Conservation (phyloP, 2,797 vertebrate genomes). For the Halcyon badia region DNA sequence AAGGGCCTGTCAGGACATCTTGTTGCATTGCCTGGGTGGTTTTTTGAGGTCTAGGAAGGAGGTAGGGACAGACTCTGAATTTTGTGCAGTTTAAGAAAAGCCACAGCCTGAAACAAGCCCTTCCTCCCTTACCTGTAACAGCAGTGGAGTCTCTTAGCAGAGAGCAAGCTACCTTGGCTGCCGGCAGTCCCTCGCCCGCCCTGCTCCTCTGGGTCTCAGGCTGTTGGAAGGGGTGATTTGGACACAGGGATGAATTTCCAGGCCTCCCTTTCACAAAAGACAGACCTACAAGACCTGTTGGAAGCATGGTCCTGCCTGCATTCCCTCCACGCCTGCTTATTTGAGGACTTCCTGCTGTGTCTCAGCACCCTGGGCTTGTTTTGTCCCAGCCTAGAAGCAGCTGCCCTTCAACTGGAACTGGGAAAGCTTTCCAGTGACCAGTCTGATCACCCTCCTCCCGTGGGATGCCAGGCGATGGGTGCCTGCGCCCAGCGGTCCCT, state of each 20-base stretch:
- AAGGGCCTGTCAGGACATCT: neutral
- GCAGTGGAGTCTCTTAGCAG: fast-evolving
- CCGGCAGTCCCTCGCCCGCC: neutral
- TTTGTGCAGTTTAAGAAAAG: neutral
- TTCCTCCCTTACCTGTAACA: neutral
- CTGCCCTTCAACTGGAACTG: neutral
- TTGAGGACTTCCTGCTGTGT: fast-evolving
- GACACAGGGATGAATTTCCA: neutral
- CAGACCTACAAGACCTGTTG: neutral
- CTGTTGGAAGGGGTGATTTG: neutral
- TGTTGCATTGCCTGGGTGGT: neutral
- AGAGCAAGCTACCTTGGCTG: fast-evolving
- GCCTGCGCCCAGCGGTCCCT: too few relatives aligned
- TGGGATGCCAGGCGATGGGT: neutral
- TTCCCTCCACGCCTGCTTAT: fast-evolving
- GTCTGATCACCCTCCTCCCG: neutral
- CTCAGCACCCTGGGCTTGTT: fast-evolving
- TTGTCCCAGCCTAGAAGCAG: neutral
- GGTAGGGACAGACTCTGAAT: neutral
- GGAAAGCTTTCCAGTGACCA: neutral
- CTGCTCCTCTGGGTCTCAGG: neutral
- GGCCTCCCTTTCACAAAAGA: neutral
- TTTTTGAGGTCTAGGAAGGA: neutral
- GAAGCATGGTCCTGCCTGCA: neutral
- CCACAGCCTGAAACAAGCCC: fast-evolving